Conservation (phyloP, 1,140 invertebrate genomes). For the Tetramorium alpestre region DNA sequence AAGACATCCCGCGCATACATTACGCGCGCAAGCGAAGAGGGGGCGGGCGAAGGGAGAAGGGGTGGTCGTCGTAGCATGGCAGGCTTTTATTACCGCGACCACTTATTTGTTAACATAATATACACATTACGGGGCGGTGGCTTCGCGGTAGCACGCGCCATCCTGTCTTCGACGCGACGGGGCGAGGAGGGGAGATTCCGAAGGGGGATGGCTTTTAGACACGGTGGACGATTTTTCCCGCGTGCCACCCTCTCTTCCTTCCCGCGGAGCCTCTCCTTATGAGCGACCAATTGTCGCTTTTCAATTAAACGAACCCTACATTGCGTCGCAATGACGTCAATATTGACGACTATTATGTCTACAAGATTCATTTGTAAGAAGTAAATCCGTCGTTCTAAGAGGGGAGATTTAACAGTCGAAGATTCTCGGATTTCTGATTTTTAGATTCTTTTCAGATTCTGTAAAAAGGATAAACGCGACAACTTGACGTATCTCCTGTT, state of each 20-base stretch:
- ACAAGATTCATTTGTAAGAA: background rate
- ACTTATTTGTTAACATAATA: constrained; percentile 85
- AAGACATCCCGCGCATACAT: constrained; percentile 82
- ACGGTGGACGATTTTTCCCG: constrained; percentile 79
- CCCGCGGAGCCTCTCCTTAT: constrained; percentile 28
- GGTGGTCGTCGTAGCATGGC: constrained; percentile 49
- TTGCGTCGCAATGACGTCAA: background rate
- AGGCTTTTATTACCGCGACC: constrained; percentile 82
- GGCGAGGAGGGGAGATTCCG: background rate
- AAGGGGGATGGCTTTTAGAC: constrained; percentile 76
- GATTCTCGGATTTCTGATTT: background rate
- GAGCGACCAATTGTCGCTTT: constrained; percentile 20
- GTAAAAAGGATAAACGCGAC: background rate
- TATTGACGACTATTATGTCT: constrained; percentile 1
- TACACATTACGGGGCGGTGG: constrained; percentile 80
- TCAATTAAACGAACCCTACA: constrained; percentile 29
- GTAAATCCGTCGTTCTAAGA: background rate
- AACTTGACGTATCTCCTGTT: background rate
- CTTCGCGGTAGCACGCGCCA: constrained; percentile 68
- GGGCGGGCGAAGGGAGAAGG: constrained; percentile 11
- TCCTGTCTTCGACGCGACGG: constrained; percentile 26
- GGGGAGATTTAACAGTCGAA: background rate
- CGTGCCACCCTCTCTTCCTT: constrained; percentile 24
- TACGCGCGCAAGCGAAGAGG: constrained; percentile 63
- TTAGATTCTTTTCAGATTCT: background rate